Evolutionary conservation across 1,140 invertebrate genomes (phyloP).

Genomic region (Hetaerina americana): DNA sequence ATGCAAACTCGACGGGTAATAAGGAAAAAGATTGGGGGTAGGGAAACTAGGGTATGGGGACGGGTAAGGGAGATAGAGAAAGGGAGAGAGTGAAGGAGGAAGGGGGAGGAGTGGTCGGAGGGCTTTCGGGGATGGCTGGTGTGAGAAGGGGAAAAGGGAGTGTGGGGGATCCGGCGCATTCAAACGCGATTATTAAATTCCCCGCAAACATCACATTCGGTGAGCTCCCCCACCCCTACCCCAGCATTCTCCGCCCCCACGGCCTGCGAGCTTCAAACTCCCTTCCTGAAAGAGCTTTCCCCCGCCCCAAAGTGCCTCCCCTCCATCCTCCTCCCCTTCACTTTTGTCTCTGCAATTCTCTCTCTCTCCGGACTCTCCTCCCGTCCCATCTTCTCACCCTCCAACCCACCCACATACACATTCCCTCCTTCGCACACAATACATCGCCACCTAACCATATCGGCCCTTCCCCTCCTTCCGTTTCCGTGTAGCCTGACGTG

Average conservation of each 20-base stretch:
- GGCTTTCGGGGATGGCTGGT: no score
- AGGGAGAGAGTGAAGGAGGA: no score
- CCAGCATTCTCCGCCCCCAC: neutral
- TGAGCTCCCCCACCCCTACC: neutral
- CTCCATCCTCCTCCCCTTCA: neutral
- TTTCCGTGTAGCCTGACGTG: no score
- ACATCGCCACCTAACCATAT: neutral
- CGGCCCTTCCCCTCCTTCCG: neutral
- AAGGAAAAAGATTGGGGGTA: neutral
- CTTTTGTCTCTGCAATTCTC: neutral
- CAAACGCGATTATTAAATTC: neutral
- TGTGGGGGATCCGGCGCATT: no score
- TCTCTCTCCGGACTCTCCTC: neutral
- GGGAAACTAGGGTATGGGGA: neutral
- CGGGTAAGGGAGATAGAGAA: neutral
- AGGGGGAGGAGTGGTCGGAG: no score
- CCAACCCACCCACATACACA: neutral
- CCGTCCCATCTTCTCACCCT: neutral
- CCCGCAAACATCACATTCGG: neutral
- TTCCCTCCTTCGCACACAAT: neutral
- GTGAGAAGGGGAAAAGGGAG: no score
- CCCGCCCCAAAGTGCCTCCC: no score
- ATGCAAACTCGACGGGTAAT: neutral
- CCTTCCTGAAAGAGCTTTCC: no score
- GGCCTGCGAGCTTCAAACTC: no score